Percentiles rank a stretch among this genome's conserved stretches.
These are phyloP conservation scores for Petrophora chlorosata DNA, from an alignment of 2,888 invertebrate species.

Conservation along the genomic window DNA sequence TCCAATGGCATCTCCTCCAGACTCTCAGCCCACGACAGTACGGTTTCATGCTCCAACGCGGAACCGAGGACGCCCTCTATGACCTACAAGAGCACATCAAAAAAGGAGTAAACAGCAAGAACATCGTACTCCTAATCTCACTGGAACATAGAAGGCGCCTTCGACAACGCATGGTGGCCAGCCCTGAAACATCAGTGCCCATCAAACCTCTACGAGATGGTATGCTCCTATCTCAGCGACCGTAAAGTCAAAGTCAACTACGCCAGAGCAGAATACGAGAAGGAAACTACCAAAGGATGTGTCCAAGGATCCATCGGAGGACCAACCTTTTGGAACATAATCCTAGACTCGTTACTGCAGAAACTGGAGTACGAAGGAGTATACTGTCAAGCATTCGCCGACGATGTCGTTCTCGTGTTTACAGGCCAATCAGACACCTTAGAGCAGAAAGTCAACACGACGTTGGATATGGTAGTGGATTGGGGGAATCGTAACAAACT, in stretches of 20 bases:
- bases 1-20: neutral
- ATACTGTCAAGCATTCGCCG: conserved; percentile 7
- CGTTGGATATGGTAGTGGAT: neutral
- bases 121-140: neutral
- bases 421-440: neutral
- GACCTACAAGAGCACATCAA: neutral
- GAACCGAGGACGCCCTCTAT: too few species aligned
- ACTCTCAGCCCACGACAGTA: neutral
- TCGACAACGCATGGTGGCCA: too few species aligned
- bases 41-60: neutral
- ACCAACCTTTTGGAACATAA: too few species aligned
- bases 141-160: too few species aligned
- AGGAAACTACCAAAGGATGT: neutral
- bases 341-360: neutral
- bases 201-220: neutral
- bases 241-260: neutral
- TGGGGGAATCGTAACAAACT: conserved; percentile 13
- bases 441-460: neutral
- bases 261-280: neutral
- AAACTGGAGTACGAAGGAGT: neutral
- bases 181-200: neutral
- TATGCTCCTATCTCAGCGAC: neutral
- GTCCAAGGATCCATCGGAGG: too few species aligned
- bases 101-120: neutral
- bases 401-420: conserved; percentile 2